Conservation (phyloP, 23 tunicate species). For the Ascidia mentula region DNA sequence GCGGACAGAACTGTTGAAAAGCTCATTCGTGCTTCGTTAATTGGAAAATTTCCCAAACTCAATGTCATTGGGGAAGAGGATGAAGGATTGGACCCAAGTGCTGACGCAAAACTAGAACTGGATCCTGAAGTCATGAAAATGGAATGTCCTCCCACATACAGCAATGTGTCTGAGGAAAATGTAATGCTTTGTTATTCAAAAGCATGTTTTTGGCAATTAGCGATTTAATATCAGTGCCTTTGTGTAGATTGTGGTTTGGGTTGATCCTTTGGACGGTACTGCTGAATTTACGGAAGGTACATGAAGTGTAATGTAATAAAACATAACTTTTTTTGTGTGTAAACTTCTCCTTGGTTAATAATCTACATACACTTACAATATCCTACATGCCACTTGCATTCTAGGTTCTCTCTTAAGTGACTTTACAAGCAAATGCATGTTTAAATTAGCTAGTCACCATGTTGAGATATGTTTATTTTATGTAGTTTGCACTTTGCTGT, state of each 20-base stretch:
- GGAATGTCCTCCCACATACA: constrained; percentile 49
- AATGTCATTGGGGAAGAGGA: constrained; percentile 96
- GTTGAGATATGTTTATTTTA: too few species aligned
- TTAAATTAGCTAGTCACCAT: too few species aligned
- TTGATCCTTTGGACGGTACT: constrained; percentile 99
- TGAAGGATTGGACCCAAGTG: constrained; percentile 53
- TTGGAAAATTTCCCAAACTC: constrained; percentile 64
- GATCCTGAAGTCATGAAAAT: constrained; percentile 68
- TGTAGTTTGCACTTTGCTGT: too few species aligned
- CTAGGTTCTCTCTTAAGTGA: too few species aligned
- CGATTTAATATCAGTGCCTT: neutral
- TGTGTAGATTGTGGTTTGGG: constrained; percentile 87
- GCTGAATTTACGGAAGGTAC: constrained; percentile 93
- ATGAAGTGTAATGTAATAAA: neutral
- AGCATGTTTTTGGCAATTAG: too few species aligned
- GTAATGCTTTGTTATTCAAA: constrained; percentile 5
- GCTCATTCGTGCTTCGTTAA: constrained; percentile 77
- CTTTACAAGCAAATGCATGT: too few species aligned
- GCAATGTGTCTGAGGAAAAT: constrained; percentile 58
- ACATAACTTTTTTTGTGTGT: too few species aligned
- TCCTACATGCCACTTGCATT: too few species aligned
- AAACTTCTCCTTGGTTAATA: too few species aligned
- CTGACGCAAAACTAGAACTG: constrained; percentile 77
- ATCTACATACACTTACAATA: too few species aligned
- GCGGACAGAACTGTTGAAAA: constrained; percentile 88